Conservation (phyloP, 2,797 vertebrate genomes). For the Mastacembelus armatus region DNA sequence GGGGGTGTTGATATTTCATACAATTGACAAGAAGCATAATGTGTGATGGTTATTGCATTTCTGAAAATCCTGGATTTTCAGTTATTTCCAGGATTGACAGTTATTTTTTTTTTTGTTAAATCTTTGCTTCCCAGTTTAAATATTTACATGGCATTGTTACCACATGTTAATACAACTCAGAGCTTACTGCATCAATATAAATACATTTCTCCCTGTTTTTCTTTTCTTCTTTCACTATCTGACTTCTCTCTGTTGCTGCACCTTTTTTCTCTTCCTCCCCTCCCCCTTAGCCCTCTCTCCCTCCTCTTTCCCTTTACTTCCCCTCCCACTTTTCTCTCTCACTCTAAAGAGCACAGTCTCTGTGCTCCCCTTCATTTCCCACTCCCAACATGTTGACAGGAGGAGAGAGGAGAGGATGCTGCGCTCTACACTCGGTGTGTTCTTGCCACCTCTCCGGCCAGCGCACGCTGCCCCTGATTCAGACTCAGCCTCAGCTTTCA, state of each 20-base stretch:
- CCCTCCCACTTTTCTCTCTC: constrained; percentile 74
- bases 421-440: constrained; percentile 77
- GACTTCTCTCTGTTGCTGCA: constrained; percentile 51
- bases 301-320: constrained; percentile 63
- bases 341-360: constrained; percentile 72
- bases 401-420: constrained; percentile 79
- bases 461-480: constrained; percentile 70
- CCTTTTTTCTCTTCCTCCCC: constrained; percentile 58
- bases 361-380: constrained; percentile 75
- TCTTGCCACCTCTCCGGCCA: constrained; percentile 75
- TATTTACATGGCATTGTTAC: too few relatives aligned
- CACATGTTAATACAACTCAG: too few relatives aligned
- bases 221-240: constrained; percentile 25
- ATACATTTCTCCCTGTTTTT: too few relatives aligned
- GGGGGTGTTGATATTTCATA: too few relatives aligned
- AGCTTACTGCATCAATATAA: too few relatives aligned
- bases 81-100: too few relatives aligned
- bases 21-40: too few relatives aligned
- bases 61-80: too few relatives aligned
- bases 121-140: too few relatives aligned
- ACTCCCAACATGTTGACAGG: constrained; percentile 83
- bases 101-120: too few relatives aligned
- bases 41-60: too few relatives aligned
- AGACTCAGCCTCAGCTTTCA: constrained; percentile 69
- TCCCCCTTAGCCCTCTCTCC: constrained; percentile 60